These are phyloP conservation scores for Sinodicranocentrus sp. DNA, from an alignment of 2,888 invertebrate species.

Conservation along the genomic window DNA sequence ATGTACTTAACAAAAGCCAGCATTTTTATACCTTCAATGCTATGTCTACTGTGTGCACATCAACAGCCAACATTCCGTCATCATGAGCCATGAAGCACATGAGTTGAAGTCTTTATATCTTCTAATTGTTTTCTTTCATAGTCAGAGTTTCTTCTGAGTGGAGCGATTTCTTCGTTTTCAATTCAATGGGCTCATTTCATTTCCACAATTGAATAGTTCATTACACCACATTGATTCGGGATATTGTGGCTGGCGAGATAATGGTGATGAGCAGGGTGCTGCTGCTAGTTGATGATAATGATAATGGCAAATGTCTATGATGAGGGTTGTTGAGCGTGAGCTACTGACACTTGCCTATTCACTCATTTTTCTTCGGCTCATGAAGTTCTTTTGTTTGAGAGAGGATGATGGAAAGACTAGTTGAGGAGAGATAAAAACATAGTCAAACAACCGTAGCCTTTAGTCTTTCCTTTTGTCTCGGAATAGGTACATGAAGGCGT, in stretches of 20 bases:
- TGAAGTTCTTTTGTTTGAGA: not conserved
- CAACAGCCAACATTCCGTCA: too few relatives aligned
- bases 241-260: constrained; percentile 9
- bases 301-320: constrained; percentile 21
- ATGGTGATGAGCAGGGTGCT: constrained; percentile 43
- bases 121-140: constrained; percentile 28
- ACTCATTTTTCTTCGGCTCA: constrained; percentile 8
- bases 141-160: not conserved
- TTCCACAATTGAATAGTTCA: constrained; percentile 38
- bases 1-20: too few relatives aligned
- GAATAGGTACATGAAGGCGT: too few relatives aligned
- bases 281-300: constrained; percentile 9
- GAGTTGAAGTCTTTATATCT: not conserved
- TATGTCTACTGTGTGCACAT: too few relatives aligned
- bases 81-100: too few relatives aligned
- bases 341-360: constrained; percentile 49
- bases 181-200: constrained; percentile 29
- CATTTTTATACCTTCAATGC: too few relatives aligned
- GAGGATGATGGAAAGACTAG: too few relatives aligned
- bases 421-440: too few relatives aligned
- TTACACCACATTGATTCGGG: constrained; percentile 38
- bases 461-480: too few relatives aligned
- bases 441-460: too few relatives aligned
- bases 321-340: constrained; percentile 30
- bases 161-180: constrained; percentile 31